Percentiles rank a stretch among this genome's conserved stretches.
phyloP scores from a whole-genome alignment of 2,888 invertebrate species.

The Globia sparganii region DNA sequence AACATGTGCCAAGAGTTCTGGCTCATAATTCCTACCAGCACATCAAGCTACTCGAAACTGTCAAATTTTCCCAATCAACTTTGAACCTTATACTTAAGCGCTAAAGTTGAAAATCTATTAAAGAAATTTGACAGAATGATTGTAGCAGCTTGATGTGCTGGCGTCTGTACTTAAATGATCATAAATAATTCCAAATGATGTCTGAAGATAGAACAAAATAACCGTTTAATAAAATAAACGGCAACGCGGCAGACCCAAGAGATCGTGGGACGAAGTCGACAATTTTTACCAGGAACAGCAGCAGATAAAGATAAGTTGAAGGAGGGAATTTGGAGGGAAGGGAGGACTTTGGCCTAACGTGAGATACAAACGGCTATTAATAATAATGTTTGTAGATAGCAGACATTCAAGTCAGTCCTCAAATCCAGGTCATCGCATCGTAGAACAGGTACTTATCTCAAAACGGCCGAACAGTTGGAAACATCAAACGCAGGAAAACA shows the following conservation, averaged over 20 bases:
- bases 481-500: constrained; percentile 60
- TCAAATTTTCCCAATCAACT: too few relatives aligned
- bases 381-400: not conserved
- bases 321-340: not conserved
- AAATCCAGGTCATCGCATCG: constrained; percentile 16
- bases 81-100: too few relatives aligned
- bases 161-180: too few relatives aligned
- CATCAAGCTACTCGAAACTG: too few relatives aligned
- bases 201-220: not conserved
- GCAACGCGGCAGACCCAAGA: not conserved
- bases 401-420: not conserved
- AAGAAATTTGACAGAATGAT: too few relatives aligned
- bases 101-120: too few relatives aligned
- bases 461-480: constrained; percentile 10
- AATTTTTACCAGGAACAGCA: not conserved
- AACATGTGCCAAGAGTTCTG: constrained; percentile 11
- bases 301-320: not conserved
- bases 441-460: constrained; percentile 16
- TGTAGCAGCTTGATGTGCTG: too few relatives aligned
- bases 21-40: not conserved
- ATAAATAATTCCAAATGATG: not conserved
- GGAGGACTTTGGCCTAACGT: not conserved
- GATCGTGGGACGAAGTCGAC: not conserved
- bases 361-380: not conserved
- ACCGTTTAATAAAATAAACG: not conserved